Percentiles rank a stretch among this genome's conserved stretches.
Evolutionary conservation across 92 coral and sea anemone species (phyloP).

Genomic region (Phymanthus crucifer): DNA sequence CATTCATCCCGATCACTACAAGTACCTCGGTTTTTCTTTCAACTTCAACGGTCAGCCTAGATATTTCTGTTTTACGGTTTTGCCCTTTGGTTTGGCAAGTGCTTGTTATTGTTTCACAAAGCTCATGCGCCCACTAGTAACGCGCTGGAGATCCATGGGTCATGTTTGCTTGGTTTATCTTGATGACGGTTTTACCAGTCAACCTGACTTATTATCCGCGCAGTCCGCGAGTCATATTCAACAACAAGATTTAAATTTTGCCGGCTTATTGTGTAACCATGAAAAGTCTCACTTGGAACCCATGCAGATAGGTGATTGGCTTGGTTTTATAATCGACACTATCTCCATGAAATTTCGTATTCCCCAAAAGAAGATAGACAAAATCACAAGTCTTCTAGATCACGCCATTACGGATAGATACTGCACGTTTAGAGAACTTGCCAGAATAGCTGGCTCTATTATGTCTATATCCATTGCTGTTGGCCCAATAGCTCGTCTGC

Average conservation of each 20-base stretch:
- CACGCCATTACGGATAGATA: conserved; percentile 32
- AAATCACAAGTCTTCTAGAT: conserved; percentile 40
- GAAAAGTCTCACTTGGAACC: conserved; percentile 68
- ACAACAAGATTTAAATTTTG: conserved; percentile 46
- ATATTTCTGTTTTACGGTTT: background rate
- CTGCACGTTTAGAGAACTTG: conserved; percentile 37
- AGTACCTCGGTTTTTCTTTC: background rate
- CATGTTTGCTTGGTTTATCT: conserved; percentile 61
- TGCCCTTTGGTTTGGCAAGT: background rate
- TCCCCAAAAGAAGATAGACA: conserved; percentile 46
- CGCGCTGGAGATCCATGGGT: conserved; percentile 75
- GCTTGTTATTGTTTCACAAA: too few relatives aligned
- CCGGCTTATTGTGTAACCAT: conserved; percentile 50
- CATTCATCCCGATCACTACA: background rate
- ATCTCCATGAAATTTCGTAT: conserved; percentile 52
- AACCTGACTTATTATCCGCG: conserved; percentile 58
- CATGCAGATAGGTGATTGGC: too few relatives aligned
- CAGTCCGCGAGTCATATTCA: conserved; percentile 60
- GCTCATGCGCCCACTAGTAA: too few relatives aligned
- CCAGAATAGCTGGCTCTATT: conserved; percentile 58
- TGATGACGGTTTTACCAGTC: conserved; percentile 66
- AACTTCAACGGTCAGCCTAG: background rate
- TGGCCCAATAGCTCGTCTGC: conserved; percentile 52
- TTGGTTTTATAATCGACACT: conserved; percentile 56
- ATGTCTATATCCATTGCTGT: conserved; percentile 45